Percentiles rank a stretch among this genome's conserved stretches.
phyloP scores from a whole-genome alignment of 2,797 vertebrate species.

The Aselliscus stoliczkanus region DNA sequence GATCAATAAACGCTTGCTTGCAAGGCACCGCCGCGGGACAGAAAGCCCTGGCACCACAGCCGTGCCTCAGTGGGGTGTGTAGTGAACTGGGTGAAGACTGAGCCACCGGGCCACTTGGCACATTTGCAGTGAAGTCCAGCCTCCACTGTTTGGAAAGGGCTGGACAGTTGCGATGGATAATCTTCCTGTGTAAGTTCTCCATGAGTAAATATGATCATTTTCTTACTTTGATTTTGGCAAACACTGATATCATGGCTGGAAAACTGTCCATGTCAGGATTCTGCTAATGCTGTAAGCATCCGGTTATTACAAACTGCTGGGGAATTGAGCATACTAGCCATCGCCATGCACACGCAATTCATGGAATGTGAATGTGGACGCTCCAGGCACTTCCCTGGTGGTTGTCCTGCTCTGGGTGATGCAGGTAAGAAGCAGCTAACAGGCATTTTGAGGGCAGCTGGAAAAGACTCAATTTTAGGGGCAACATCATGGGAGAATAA shows the following conservation, averaged over 20 bases:
- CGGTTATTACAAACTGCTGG: constrained; percentile 68
- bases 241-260: not conserved
- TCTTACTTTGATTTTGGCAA: constrained; percentile 32
- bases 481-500: not conserved
- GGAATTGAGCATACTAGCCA: constrained; percentile 65
- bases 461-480: constrained; percentile 32
- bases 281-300: constrained; percentile 51
- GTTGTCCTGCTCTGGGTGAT: constrained; percentile 34
- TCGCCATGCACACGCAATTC: constrained; percentile 60
- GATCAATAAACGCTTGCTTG: not conserved
- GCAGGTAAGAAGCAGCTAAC: constrained; percentile 30
- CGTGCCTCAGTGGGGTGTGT: accelerated
- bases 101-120: not conserved
- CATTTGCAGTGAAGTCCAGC: not conserved
- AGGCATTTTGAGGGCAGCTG: not conserved
- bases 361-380: constrained; percentile 50
- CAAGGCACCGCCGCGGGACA: accelerated
- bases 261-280: constrained; percentile 38
- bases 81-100: not conserved
- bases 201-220: not conserved
- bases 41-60: not conserved
- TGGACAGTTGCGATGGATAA: not conserved
- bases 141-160: not conserved
- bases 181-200: not conserved
- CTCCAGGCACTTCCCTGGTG: constrained; percentile 49